Evolutionary conservation across 2,113 vertebrate species (phyloP), one percentile per base, ranked within the genome.

Genomic region (Poicephalus meyeri): DNA sequence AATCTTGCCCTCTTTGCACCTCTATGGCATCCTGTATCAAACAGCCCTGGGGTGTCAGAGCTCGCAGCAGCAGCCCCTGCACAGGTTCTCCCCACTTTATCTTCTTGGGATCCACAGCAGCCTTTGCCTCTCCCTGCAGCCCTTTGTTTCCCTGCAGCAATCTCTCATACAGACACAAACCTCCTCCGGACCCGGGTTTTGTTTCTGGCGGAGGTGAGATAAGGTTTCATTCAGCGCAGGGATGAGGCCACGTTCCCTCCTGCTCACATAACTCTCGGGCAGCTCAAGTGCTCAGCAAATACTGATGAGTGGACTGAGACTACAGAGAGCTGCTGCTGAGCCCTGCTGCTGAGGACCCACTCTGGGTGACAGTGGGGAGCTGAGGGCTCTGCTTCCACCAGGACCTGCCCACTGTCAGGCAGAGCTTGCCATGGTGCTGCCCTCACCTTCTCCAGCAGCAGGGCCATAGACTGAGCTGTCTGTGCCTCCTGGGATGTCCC

Each of bases 191-290:
- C 55, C 9, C 15, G 0, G 1, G 23, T 39, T 37, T 33, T 35
- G 37, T 19, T 20, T 17, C 80, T 1, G 0, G 33, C 31, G 46
- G 37, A 53, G 52, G 28, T 4, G 7, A 26, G 74, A 7, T 66
- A 55, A 77, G 2, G 3, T 56, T 63, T 68, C 29, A 0, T 5
- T 10, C 41, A 21, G 64, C 4, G 3, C 35, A 5, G 31, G 41
- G 53, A 44, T 0, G 5, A 26, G 39, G 31, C 31, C 0, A 0
- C 6, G 28, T 26, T 72, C 64, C 37, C 60, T 61, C 39, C 25
- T 19, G 49, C 77, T 82, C 49, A 3, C 0, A 8, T 46, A 31
- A 15, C 64, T 11, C 16, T 12, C 35, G 1, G 37, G 65, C 65
- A 69, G 81, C 80, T 82, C 81, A 47, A 25, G 23, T 46, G 53